Conservation (phyloP, 1,140 invertebrate genomes). For the Drosophila grimshawi region DNA sequence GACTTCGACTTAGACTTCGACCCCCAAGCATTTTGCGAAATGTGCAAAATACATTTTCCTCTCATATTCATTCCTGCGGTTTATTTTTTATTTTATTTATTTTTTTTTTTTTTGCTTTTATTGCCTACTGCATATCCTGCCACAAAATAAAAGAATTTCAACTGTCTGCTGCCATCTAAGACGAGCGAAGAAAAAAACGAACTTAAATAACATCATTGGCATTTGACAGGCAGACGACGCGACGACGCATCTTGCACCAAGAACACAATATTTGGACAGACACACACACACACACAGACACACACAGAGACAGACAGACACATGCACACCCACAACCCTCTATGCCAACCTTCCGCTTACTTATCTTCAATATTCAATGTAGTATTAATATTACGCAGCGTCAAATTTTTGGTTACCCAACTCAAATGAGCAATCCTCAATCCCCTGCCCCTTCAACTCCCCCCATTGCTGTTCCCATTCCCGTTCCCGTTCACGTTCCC, state of each 20-base stretch:
- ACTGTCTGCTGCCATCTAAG: conserved; percentile 53
- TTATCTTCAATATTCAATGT: not conserved
- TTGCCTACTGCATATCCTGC: conserved; percentile 32
- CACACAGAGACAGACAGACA: too few species aligned
- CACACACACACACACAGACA: not conserved
- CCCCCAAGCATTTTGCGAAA: not conserved
- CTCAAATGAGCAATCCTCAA: conserved; percentile 27
- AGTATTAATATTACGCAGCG: conserved; percentile 71
- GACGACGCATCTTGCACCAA: conserved; percentile 20
- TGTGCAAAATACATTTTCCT: conserved; percentile 7
- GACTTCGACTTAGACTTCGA: conserved; percentile 11
- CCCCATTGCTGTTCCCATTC: not conserved
- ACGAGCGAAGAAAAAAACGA: not conserved
- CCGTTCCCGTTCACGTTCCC: not conserved
- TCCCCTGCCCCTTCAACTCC: not conserved
- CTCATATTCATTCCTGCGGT: not conserved
- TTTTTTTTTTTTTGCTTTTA: conserved; percentile 6
- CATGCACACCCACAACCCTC: not conserved
- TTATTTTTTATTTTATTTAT: not conserved
- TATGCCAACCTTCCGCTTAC: not conserved
- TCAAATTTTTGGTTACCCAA: conserved; percentile 52
- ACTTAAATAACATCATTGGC: conserved; percentile 72
- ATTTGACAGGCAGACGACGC: conserved; percentile 70
- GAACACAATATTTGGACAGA: not conserved
- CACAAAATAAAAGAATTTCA: conserved; percentile 44